Evolutionary conservation across 2,113 vertebrate genomes (phyloP), one percentile per base, ranked within the genome.

Genomic region (Raja brachyura): DNA sequence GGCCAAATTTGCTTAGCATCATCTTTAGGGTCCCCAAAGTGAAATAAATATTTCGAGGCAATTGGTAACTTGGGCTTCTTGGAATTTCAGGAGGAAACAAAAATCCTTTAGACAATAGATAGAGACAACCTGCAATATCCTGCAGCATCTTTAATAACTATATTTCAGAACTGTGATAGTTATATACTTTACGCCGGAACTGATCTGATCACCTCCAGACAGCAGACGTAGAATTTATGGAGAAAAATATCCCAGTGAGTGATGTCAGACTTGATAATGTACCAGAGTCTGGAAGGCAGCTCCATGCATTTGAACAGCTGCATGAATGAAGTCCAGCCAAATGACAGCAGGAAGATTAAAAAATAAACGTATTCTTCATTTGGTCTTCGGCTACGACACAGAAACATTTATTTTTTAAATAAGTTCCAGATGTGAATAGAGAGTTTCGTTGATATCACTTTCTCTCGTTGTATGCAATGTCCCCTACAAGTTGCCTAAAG

Each of bases 231-330:
- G 28, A 88, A 88, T 63, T 88, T 88, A 88, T 61, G 16, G 59
- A 31, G 59, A 88, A 88, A 88, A 88, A 63, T 63, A 18, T 66
- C 28, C 83, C 59, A 88, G 59, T 66, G 83, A 63, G 5, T 88
- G 83, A 88, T 88, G 83, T 88, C 83, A 88, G 83, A 66, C 83
- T 88, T 88, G 83, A 88, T 88, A 88, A 66, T 88, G 59, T 66
- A 59, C 31, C 13, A 88, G 59, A 63, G 83, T 88, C 83, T 88
- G 83, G 81, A 28, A 88, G 83, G 63, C 16, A 88, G 59, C n/a
- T 63, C 31, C 59, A 66, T 88, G n/a, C 59, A 88, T 66, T 88
- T 63, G 63, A 88, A 88, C 83, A 88, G 25, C 83, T 88, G 83
- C 14, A 18, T 63, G 83, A 86, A 63, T 63, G 59, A 31, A 63